Percentiles rank a stretch among this genome's conserved stretches.
Evolutionary conservation across 2,888 invertebrate species (phyloP).

Genomic region (Sphinx pinastri): DNA sequence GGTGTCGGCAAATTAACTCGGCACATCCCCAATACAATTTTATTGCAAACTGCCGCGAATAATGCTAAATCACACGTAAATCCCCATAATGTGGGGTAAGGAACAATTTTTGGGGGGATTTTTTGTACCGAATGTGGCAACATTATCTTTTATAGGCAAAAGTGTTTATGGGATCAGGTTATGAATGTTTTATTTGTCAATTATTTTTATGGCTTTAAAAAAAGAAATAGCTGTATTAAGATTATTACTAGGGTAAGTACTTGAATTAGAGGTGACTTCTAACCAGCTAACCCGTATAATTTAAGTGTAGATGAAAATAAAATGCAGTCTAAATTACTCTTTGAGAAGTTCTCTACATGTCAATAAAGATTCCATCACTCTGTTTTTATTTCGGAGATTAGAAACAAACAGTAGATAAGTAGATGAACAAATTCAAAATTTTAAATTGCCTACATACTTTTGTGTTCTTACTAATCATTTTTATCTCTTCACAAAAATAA

Average conservation of each 20-base stretch:
- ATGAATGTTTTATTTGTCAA: constrained; percentile 23
- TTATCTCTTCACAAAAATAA: no score
- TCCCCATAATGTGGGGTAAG: constrained; percentile 61
- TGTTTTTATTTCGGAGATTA: no score
- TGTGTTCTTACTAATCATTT: no score
- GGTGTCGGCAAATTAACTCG: constrained; percentile 19
- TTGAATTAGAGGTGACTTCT: no score
- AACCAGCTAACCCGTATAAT: no score
- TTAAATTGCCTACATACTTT: no score
- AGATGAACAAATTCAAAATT: no score
- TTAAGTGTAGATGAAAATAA: no score
- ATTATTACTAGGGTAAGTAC: background rate
- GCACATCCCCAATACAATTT: constrained; percentile 68
- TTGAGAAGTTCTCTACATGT: no score
- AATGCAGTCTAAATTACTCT: no score
- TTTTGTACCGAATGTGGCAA: constrained; percentile 51
- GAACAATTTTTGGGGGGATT: constrained; percentile 48
- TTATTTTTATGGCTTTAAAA: constrained; percentile 42
- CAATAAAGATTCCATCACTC: no score
- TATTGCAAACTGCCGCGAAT: constrained; percentile 73
- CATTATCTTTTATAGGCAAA: constrained; percentile 72
- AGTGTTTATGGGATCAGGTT: constrained; percentile 58
- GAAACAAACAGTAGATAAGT: no score
- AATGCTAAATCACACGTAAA: constrained; percentile 75
- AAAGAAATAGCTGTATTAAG: background rate